Base-by-base conservation (phyloP, 2,797 vertebrate species). In the Myotis pilosus region DNA sequence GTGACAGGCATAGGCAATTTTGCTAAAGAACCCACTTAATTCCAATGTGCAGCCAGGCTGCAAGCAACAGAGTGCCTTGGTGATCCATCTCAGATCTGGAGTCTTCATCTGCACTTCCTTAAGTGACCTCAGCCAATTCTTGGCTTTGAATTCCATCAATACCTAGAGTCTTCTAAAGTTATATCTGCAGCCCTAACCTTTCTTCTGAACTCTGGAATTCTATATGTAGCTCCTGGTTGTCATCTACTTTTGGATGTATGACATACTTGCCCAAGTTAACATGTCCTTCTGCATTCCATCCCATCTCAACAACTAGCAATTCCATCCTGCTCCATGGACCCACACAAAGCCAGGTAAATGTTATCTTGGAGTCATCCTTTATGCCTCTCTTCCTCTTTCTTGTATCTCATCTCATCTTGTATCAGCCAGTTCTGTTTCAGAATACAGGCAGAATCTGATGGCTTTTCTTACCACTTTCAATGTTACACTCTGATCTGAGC, bases 391-490 rank as follows among this genome's bases (percentile, higher is more conserved):
- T 85, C 12, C 12, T 17, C 28, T 89, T 33, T 17, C 28, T 92
- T 33, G 13, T 62, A 16, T 44, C 49, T 79, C 30, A 20, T 15
- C 60, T 86, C 23, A 20, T 74, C 41, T 30, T 62, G 28, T 62
- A 1, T 72, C 76, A 78, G 49, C 6, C 79, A 80, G 8, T 88
- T 91, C 66, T 69, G 19, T 82, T 89, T 88, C 62, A 72, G 36
- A 75, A 55, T 57, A 33, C n/a, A 87, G 41, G 16, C 47, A 75
- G 74, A 86, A 38, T 55, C 20, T 44, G 60, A 74, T 64, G n/a
- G 22, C 55, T 89, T 68, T 30, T 38, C 57, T 85, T 16, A 25
- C 23, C 51, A 74, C 22, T 80, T 55, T 78, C 71, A 33, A 0
- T 10, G 12, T 33, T 64, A 47, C 19, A 62, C n/a, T 47, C 9